Percentiles rank a stretch among this genome's conserved stretches.
Evolutionary conservation across 2,888 invertebrate genomes (phyloP).

Genomic region (Cheilosia grossa): DNA sequence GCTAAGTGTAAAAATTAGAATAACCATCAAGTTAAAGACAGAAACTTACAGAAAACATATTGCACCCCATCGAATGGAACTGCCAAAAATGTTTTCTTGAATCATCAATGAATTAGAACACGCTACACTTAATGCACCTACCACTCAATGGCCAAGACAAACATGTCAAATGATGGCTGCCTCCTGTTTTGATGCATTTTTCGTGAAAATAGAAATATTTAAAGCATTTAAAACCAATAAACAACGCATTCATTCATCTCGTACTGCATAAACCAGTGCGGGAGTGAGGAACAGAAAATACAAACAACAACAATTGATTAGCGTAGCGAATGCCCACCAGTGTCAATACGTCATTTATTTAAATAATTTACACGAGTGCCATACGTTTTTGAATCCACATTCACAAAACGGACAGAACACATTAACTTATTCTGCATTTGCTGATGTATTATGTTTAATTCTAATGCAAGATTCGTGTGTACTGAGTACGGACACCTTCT

Average conservation of each 20-base stretch:
- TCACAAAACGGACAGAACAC: not conserved
- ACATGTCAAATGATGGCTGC: slow-evolving; percentile 22
- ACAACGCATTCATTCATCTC: slow-evolving; percentile 50
- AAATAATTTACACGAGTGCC: slow-evolving; percentile 44
- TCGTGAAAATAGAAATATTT: slow-evolving; percentile 20
- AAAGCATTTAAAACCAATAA: slow-evolving; percentile 47
- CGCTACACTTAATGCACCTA: slow-evolving; percentile 17
- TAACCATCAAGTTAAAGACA: not conserved
- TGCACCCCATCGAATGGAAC: not conserved
- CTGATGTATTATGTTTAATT: not conserved
- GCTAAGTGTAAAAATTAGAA: not conserved
- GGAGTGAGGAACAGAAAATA: not conserved
- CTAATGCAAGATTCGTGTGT: slow-evolving; percentile 24
- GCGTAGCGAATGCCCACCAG: slow-evolving; percentile 33
- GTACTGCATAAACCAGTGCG: slow-evolving; percentile 11
- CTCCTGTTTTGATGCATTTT: slow-evolving; percentile 12
- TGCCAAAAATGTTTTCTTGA: slow-evolving; percentile 30
- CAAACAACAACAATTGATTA: slow-evolving; percentile 37
- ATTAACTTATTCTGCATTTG: slow-evolving; percentile 23
- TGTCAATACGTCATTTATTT: slow-evolving; percentile 64
- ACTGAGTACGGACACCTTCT: not conserved
- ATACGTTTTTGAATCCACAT: slow-evolving; percentile 22
- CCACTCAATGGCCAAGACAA: slow-evolving; percentile 32
- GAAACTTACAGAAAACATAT: not conserved
- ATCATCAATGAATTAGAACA: slow-evolving; percentile 32